Percentiles rank a stretch among this genome's conserved stretches.
phyloP scores from a whole-genome alignment of 2,113 vertebrate species.

The Catharus bicknelli region DNA sequence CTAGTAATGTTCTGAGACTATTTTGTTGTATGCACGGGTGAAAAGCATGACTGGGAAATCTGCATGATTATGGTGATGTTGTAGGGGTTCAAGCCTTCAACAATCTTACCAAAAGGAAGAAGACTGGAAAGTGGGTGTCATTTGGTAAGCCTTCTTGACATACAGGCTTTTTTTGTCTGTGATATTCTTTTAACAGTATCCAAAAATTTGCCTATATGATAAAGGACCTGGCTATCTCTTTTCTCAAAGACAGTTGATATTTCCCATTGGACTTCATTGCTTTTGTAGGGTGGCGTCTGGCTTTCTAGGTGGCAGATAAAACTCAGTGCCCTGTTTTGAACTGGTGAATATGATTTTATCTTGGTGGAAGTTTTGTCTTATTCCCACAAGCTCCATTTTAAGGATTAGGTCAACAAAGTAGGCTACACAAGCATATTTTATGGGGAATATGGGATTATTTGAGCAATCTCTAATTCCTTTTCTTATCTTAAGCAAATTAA shows the following conservation, averaged over 20 bases:
- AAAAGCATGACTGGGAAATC: not conserved
- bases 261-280: not conserved
- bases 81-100: not conserved
- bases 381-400: not conserved
- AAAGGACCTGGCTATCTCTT: not conserved
- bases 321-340: not conserved
- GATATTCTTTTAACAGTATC: not conserved
- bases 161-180: not conserved
- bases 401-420: not conserved
- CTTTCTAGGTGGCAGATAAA: not conserved
- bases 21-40: not conserved
- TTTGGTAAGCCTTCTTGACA: not conserved
- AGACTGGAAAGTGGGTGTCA: not conserved
- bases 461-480: not conserved
- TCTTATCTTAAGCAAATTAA: not conserved
- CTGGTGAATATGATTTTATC: not conserved
- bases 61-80: not conserved
- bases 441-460: not conserved
- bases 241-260: not conserved
- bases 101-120: not conserved
- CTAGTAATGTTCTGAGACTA: not conserved
- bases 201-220: not conserved
- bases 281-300: fast-evolving
- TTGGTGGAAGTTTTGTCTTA: not conserved
- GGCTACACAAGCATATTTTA: not conserved